Evolutionary conservation across 2,113 vertebrate species (phyloP).

Genomic region (Peromyscus maniculatus): DNA sequence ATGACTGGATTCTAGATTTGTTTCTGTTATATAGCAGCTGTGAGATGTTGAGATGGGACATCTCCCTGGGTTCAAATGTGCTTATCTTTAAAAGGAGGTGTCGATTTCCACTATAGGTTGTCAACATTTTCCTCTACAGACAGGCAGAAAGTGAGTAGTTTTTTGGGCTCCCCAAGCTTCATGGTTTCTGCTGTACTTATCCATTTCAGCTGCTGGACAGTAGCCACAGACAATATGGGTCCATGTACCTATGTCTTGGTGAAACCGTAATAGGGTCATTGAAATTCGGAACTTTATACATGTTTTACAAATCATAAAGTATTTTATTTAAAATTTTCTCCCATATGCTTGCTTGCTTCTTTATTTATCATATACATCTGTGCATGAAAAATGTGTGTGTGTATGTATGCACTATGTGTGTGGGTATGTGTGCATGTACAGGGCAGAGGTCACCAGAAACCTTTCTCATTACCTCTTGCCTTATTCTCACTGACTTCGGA

Average conservation of each 20-base stretch:
- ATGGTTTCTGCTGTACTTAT: background rate
- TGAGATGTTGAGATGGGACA: background rate
- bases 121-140: background rate
- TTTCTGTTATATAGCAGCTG: background rate
- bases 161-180: background rate
- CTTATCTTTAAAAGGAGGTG: background rate
- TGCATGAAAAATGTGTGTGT: background rate
- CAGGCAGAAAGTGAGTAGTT: background rate
- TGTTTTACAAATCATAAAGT: background rate
- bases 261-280: background rate
- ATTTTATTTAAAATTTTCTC: background rate
- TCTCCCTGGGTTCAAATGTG: background rate
- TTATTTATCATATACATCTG: background rate
- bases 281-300: slow-evolving; percentile 14
- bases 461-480: background rate
- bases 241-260: background rate
- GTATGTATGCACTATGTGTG: no score
- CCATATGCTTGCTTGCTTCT: background rate
- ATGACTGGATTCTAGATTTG: background rate
- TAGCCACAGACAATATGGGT: background rate
- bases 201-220: no score
- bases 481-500: background rate
- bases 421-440: background rate
- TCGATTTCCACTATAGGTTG: background rate
- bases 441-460: background rate